phyloP scores from a whole-genome alignment of 2,888 invertebrate genomes.

The Scaptomyza polygonia region DNA sequence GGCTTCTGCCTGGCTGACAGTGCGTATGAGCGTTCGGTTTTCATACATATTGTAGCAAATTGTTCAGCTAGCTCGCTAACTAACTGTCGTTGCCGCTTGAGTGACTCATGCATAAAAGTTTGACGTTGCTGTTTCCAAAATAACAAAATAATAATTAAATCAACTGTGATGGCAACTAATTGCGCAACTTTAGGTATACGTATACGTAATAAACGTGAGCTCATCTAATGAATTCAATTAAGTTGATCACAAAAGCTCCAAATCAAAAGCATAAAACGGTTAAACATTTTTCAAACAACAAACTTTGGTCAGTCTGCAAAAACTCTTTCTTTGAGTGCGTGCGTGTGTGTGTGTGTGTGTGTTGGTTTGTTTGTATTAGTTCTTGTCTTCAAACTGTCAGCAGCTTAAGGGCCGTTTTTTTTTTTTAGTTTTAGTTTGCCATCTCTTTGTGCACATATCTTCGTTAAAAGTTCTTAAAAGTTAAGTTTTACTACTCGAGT shows the following conservation, averaged over 20 bases:
- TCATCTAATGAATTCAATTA: conserved; percentile 74
- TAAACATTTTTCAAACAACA: conserved; percentile 62
- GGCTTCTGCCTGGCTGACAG: conserved; percentile 48
- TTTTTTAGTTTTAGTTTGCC: conserved; percentile 22
- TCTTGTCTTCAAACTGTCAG: conserved; percentile 38
- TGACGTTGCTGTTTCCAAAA: conserved; percentile 9
- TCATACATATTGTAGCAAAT: conserved; percentile 32
- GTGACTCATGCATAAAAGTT: conserved; percentile 32
- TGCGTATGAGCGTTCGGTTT: conserved; percentile 35
- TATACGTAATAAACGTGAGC: conserved; percentile 53
- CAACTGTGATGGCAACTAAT: conserved; percentile 61
- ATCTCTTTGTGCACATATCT: conserved; percentile 49
- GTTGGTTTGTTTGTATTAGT: conserved; percentile 17
- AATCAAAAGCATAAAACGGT: conserved; percentile 56
- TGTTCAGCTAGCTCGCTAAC: conserved; percentile 31
- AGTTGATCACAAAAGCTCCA: conserved; percentile 70
- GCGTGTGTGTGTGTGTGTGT: not conserved
- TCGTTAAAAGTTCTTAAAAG: conserved; percentile 74
- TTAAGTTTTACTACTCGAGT: conserved; percentile 49
- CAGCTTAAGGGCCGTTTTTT: conserved; percentile 32
- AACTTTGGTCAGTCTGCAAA: conserved; percentile 27
- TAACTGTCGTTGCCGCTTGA: conserved; percentile 16
- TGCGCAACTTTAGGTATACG: too few species aligned
- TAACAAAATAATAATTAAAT: conserved; percentile 17
- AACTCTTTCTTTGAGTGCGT: not conserved